Percentiles rank a stretch among this genome's conserved stretches.
Evolutionary conservation across 1,140 invertebrate genomes (phyloP).

Genomic region (Musca vetustissima): DNA sequence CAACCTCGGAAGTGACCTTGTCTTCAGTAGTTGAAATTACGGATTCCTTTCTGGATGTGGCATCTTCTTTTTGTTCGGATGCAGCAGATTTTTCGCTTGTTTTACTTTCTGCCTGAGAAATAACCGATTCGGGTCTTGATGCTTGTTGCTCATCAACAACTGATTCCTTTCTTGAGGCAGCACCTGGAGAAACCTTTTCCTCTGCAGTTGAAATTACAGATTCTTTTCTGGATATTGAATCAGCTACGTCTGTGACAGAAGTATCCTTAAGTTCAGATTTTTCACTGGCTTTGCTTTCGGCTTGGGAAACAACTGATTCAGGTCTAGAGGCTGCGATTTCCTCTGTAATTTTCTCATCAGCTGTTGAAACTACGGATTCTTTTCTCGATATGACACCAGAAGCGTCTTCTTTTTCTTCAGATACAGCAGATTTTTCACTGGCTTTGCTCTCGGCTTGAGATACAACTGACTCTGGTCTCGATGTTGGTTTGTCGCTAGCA

Average conservation of each 20-base stretch:
- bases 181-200: not conserved
- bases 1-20: not conserved
- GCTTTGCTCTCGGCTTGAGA: not conserved
- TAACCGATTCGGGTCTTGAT: not conserved
- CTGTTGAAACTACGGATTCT: not conserved
- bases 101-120: not conserved
- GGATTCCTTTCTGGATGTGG: not conserved
- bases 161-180: not conserved
- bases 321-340: not conserved
- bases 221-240: not conserved
- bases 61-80: not conserved
- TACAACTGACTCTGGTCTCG: constrained; percentile 31
- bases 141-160: not conserved
- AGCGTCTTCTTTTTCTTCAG: not conserved
- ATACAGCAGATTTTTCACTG: not conserved
- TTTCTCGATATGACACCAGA: not conserved
- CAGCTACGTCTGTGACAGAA: too few relatives aligned
- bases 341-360: not conserved
- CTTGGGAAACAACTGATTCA: not conserved
- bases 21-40: not conserved
- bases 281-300: not conserved
- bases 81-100: not conserved
- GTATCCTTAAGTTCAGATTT: not conserved
- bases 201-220: too few relatives aligned
- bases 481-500: constrained; percentile 20